Evolutionary conservation across 2,113 vertebrate genomes (phyloP), one percentile per base, ranked within the genome.

Genomic region (Ammodytes marinus): DNA sequence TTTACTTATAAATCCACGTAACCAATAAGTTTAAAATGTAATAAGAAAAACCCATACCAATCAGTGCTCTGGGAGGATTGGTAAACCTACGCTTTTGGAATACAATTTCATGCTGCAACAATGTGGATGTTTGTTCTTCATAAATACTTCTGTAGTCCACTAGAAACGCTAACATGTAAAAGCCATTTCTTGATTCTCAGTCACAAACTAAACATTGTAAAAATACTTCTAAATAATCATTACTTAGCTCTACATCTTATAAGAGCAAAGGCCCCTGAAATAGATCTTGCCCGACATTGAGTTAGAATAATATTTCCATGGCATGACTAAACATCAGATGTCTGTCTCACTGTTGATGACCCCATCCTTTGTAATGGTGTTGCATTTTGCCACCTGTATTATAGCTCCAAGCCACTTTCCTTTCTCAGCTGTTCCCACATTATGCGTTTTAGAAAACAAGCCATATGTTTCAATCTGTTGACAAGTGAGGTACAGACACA

Each of bases 401-500:
- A 50, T 53, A 65, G 72, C 50, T 72, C 19, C 17, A 5, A 54
- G 61, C 19, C 46, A 42, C 49, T 47, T 19, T 63, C 12, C 15
- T 40, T 27, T 27, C 64, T 64, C 58, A 35, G 12, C 58, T 58
- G 6, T 9, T 19, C n/a, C 37, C n/a, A 40, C 58, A 53, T 74
- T 27, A 15, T 37, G 27, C 4, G 52, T 53, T 53, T 79, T 5
- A 55, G 14, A 61, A 13, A 61, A 37, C 52, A 40, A 58, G 5
- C 4, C 37, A n/a, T 61, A 5, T 64, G 69, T 27, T 65, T 70
- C 65, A 59, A 27, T 79, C 46, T 69, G 52, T 66, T 61, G 10
- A 47, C 54, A 53, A 53, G 14, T 73, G 45, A 53, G 10, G 70
- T 66, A 19, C 8, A 47, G 68, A 54, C 5, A 46, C 5, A 46